Percentiles rank a stretch among this genome's conserved stretches.
phyloP scores from a whole-genome alignment of 2,888 invertebrate genomes.

The Argyra leucocephala region DNA sequence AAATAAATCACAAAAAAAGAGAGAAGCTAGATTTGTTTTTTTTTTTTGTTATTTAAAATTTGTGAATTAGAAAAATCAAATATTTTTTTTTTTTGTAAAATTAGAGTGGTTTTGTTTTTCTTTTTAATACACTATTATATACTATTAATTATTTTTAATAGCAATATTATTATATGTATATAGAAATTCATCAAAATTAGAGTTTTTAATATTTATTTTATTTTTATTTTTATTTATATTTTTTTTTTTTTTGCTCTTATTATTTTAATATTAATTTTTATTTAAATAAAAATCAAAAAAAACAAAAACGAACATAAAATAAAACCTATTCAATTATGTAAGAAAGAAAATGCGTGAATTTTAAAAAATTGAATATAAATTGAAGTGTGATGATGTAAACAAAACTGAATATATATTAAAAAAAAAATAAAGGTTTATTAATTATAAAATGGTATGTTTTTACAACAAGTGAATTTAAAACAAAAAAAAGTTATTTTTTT shows the following conservation, averaged over 20 bases:
- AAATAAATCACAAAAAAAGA: too few species aligned
- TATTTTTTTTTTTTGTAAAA: too few species aligned
- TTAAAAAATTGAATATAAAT: not conserved
- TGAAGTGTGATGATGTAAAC: not conserved
- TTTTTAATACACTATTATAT: not conserved
- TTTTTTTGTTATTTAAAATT: too few species aligned
- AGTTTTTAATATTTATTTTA: not conserved
- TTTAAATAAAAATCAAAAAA: not conserved
- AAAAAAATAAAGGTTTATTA: not conserved
- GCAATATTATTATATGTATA: not conserved
- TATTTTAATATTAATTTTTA: not conserved
- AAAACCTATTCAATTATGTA: not conserved
- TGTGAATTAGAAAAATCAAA: too few species aligned
- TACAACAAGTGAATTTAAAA: not conserved
- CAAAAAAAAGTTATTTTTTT: not conserved
- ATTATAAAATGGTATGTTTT: not conserved
- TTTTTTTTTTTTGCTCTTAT: too few species aligned
- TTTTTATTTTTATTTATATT: not conserved
- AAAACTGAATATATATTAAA: not conserved
- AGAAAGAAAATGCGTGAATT: not conserved
- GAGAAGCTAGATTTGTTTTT: too few species aligned
- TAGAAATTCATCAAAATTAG: slow-evolving; percentile 2
- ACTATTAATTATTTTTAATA: not conserved
- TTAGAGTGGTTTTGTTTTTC: too few species aligned
- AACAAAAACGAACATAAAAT: not conserved